phyloP scores from a whole-genome alignment of 2,797 vertebrate genomes.

The Dromococcyx pavoninus region DNA sequence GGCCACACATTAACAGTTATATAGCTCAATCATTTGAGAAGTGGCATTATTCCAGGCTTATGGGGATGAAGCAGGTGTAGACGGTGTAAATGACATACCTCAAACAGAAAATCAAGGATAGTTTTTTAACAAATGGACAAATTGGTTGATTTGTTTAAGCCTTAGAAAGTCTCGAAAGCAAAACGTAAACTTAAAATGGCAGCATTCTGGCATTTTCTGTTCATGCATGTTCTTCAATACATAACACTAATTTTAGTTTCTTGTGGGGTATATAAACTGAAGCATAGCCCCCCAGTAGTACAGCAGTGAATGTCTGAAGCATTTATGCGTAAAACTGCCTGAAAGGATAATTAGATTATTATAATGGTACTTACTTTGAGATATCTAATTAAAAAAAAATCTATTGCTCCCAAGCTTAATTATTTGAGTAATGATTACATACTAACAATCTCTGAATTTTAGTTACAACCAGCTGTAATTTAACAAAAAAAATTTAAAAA shows the following conservation, averaged over 20 bases:
- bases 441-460: conserved; percentile 55
- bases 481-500: neutral
- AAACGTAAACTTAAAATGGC: neutral
- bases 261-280: conserved; percentile 15
- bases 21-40: neutral
- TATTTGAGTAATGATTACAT: conserved; percentile 74
- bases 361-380: conserved; percentile 74
- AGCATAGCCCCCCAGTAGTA: conserved; percentile 20
- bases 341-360: conserved; percentile 75
- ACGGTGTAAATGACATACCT: neutral
- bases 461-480: conserved; percentile 16
- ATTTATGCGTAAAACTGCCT: conserved; percentile 70
- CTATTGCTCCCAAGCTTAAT: conserved; percentile 72
- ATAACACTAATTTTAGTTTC: conserved; percentile 59
- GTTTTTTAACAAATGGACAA: neutral
- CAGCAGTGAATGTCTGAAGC: conserved; percentile 62
- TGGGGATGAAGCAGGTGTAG: neutral
- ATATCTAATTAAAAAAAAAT: conserved; percentile 78
- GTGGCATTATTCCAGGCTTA: neutral
- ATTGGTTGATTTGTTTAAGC: neutral
- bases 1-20: neutral
- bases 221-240: neutral
- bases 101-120: neutral
- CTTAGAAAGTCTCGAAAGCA: neutral
- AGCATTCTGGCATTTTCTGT: neutral